phyloP scores from a whole-genome alignment of 2,888 invertebrate genomes.

The Drosophila buzzatii region DNA sequence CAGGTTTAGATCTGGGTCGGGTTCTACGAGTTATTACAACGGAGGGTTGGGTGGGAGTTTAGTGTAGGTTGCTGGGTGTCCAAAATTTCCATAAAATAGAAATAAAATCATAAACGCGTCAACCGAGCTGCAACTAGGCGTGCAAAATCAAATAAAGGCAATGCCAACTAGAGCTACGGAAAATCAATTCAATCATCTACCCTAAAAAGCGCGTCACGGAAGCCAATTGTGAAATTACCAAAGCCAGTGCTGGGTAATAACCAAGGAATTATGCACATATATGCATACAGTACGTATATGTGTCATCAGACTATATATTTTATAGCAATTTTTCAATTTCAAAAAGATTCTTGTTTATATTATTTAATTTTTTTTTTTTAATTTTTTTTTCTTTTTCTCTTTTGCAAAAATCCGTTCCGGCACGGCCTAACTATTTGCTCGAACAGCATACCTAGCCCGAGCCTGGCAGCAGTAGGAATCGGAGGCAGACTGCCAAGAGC shows the following conservation, averaged over 20 bases:
- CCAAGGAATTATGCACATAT: slow-evolving; percentile 20
- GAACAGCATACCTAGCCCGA: slow-evolving; percentile 25
- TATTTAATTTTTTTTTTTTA: not conserved
- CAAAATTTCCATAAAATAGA: slow-evolving; percentile 32
- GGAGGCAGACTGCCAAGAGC: slow-evolving; percentile 48
- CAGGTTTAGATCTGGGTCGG: slow-evolving; percentile 13
- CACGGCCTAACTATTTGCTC: slow-evolving; percentile 34
- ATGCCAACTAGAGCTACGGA: slow-evolving; percentile 26
- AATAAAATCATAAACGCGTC: slow-evolving; percentile 40
- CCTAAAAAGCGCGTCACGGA: slow-evolving; percentile 66
- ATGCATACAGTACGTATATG: slow-evolving; percentile 24
- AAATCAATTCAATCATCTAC: slow-evolving; percentile 26
- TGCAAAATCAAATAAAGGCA: slow-evolving; percentile 35
- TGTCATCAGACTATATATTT: slow-evolving; percentile 38
- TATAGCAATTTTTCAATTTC: slow-evolving; percentile 28
- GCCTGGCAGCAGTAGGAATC: slow-evolving; percentile 63
- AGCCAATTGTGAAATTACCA: slow-evolving; percentile 50
- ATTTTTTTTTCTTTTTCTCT: not conserved
- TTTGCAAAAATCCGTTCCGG: slow-evolving; percentile 28
- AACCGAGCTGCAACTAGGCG: slow-evolving; percentile 51
- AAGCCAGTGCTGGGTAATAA: slow-evolving; percentile 33
- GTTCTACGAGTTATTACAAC: slow-evolving; percentile 30
- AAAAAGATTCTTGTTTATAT: slow-evolving; percentile 12
- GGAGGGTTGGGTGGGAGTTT: slow-evolving; percentile 2
- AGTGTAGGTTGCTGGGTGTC: slow-evolving; percentile 27